phyloP scores from a whole-genome alignment of 2,113 vertebrate genomes.

The Excalfactoria chinensis region DNA sequence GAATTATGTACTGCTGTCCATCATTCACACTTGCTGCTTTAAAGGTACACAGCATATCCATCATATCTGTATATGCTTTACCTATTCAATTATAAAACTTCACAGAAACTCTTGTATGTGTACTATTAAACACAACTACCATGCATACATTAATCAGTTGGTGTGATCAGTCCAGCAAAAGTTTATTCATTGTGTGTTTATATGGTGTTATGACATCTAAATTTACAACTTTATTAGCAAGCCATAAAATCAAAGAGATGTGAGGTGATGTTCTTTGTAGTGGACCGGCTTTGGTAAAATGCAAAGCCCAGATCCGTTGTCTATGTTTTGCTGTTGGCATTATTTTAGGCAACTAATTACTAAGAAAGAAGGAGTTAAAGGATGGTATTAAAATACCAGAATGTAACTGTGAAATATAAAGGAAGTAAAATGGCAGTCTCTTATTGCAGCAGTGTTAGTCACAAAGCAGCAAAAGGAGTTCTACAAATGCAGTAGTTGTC shows the following conservation, averaged over 20 bases:
- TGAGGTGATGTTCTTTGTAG: background rate
- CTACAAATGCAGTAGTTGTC: background rate
- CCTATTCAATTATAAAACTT: background rate
- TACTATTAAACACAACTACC: background rate
- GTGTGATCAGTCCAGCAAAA: background rate
- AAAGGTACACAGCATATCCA: background rate
- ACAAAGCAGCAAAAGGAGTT: background rate
- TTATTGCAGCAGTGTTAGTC: background rate
- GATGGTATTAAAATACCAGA: background rate
- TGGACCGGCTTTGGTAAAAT: background rate
- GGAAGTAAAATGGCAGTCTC: background rate
- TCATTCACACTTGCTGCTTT: background rate
- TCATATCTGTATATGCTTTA: background rate
- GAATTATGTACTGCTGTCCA: background rate
- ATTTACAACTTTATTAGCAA: background rate
- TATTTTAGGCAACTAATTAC: background rate
- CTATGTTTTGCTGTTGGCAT: background rate
- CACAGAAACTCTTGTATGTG: background rate
- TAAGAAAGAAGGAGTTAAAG: background rate
- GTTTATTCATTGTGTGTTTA: background rate
- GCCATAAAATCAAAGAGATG: background rate
- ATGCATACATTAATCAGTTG: rapidly evolving
- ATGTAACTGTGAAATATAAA: background rate
- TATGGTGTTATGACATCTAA: rapidly evolving
- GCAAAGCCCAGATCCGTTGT: background rate